Percentiles rank a stretch among this genome's conserved stretches.
Evolutionary conservation across 2,797 vertebrate species (phyloP).

Genomic region (Pempheris klunzingeri): DNA sequence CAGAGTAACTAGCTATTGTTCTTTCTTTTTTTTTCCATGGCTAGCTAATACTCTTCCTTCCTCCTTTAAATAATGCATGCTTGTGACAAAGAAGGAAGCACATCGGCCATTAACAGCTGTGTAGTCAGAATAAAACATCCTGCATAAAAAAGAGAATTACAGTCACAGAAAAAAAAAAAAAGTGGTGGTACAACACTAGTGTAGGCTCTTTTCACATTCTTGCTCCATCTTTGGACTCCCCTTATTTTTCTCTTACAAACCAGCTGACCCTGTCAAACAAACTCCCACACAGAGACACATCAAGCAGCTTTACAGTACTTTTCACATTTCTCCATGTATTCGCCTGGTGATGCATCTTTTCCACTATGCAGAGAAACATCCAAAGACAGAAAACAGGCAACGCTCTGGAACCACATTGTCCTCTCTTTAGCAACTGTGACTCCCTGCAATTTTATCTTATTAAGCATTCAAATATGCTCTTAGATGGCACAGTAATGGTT

Average conservation of each 20-base stretch:
- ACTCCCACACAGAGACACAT: constrained; percentile 31
- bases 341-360: constrained; percentile 17
- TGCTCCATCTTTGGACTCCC: constrained; percentile 15
- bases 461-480: constrained; percentile 63
- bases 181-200: constrained; percentile 27
- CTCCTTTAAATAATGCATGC: constrained; percentile 75
- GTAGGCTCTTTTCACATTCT: constrained; percentile 17
- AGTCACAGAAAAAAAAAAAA: neutral
- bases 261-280: constrained; percentile 23
- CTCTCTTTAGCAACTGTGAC: constrained; percentile 29
- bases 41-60: constrained; percentile 50
- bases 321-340: constrained; percentile 11
- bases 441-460: constrained; percentile 65
- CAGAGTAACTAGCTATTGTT: constrained; percentile 52
- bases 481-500: constrained; percentile 47
- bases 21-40: constrained; percentile 33
- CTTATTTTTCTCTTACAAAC: constrained; percentile 37
- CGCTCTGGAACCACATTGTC: constrained; percentile 26
- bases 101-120: constrained; percentile 66
- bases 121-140: constrained; percentile 67
- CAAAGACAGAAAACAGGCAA: constrained; percentile 21
- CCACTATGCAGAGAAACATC: constrained; percentile 5
- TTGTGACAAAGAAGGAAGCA: constrained; percentile 59
- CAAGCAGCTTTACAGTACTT: constrained; percentile 13
- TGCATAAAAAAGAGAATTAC: constrained; percentile 51